Conservation (phyloP, 35 echinoderm and acorn worm species). For the Apostichopus parvimensis region DNA sequence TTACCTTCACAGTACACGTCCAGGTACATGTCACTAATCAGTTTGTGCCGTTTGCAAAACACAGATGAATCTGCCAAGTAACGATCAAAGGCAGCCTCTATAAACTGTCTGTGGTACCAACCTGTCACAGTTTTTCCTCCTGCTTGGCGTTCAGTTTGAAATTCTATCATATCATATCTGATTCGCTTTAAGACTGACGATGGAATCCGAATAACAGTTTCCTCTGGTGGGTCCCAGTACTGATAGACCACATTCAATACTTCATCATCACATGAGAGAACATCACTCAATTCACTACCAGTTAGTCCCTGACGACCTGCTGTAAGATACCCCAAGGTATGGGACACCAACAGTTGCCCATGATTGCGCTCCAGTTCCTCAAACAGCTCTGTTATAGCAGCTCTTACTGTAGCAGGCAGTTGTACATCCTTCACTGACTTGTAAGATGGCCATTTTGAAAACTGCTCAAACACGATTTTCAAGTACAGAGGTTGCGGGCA, state of each 20-base stretch:
- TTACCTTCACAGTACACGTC: constrained; percentile 74
- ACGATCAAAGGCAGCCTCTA: constrained; percentile 67
- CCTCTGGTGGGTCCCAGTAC: constrained; percentile 89
- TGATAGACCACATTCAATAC: constrained; percentile 87
- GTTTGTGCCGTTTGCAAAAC: constrained; percentile 26
- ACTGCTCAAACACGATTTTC: constrained; percentile 79
- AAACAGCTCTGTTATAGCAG: constrained; percentile 71
- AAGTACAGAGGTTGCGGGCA: constrained; percentile 84
- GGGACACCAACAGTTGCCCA: constrained; percentile 67
- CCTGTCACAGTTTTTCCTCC: constrained; percentile 87
- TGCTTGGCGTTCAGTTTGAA: constrained; percentile 70
- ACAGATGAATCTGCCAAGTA: constrained; percentile 53
- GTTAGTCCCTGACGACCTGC: constrained; percentile 77
- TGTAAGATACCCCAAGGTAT: constrained; percentile 75
- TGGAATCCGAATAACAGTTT: constrained; percentile 75
- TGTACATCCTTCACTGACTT: constrained; percentile 1
- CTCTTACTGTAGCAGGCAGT: constrained; percentile 58
- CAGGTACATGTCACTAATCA: constrained; percentile 74
- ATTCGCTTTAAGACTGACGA: constrained; percentile 83
- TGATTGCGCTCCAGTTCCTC: constrained; percentile 73
- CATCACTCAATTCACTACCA: constrained; percentile 75
- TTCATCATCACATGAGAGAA: constrained; percentile 88
- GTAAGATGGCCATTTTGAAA: constrained; percentile 79
- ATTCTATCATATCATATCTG: constrained; percentile 73
- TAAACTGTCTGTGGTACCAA: constrained; percentile 94